Percentiles rank a stretch among this genome's conserved stretches.
Evolutionary conservation across 2,888 invertebrate species (phyloP).

Genomic region (Rapana venosa): DNA sequence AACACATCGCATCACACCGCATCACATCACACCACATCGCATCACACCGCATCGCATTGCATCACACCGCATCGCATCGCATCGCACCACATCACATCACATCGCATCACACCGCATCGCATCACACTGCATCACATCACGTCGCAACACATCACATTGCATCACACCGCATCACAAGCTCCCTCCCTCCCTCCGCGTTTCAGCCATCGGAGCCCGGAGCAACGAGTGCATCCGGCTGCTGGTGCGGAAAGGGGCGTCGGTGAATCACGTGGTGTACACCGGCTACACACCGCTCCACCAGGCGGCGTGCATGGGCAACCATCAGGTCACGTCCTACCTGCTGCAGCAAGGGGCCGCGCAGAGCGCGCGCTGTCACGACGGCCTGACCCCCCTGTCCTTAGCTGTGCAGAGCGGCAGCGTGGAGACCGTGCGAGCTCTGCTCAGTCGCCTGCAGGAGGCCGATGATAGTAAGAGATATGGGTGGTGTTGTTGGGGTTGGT

Average conservation of each 20-base stretch:
- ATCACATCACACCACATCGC: too few relatives aligned
- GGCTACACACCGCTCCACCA: conserved; percentile 70
- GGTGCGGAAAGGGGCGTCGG: conserved; percentile 65
- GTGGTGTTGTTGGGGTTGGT: too few relatives aligned
- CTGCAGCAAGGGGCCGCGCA: conserved; percentile 64
- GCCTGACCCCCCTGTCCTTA: conserved; percentile 75
- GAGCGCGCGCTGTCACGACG: conserved; percentile 63
- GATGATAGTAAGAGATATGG: not conserved
- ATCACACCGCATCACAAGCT: too few relatives aligned
- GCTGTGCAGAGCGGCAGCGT: conserved; percentile 74
- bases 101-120: too few relatives aligned
- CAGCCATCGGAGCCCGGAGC: conserved; percentile 61
- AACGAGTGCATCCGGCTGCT: conserved; percentile 65
- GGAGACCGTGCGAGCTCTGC: conserved; percentile 69
- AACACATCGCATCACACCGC: too few relatives aligned
- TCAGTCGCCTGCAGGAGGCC: conserved; percentile 49
- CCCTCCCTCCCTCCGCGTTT: conserved; percentile 20
- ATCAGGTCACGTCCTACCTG: conserved; percentile 38
- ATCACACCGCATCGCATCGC: too few relatives aligned
- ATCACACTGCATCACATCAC: too few relatives aligned
- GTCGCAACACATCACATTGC: too few relatives aligned
- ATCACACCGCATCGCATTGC: too few relatives aligned
- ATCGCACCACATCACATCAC: too few relatives aligned
- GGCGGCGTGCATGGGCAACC: conserved; percentile 61
- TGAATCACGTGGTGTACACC: conserved; percentile 67